These are phyloP conservation scores for Pasiphila rectangulata DNA, from an alignment of 2,888 invertebrate species.

Conservation along the genomic window DNA sequence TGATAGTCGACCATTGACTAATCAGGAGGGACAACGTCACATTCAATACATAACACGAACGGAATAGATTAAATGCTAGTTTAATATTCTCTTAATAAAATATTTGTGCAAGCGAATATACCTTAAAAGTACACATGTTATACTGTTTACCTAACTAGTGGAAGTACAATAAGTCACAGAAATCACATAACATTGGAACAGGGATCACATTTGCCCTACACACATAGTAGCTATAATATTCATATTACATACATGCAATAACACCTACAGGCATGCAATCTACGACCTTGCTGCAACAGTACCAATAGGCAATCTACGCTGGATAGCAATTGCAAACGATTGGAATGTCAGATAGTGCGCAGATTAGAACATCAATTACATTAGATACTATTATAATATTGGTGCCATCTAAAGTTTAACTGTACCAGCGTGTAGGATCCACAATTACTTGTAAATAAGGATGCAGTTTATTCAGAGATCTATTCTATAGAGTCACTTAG, in stretches of 20 bases:
- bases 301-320: not conserved
- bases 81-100: slow-evolving; percentile 1
- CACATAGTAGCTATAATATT: slow-evolving; percentile 3
- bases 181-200: slow-evolving; percentile 28
- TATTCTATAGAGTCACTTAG: too few species aligned
- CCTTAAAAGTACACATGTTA: slow-evolving; percentile 12
- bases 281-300: not conserved
- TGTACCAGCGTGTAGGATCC: slow-evolving; percentile 8
- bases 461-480: not conserved
- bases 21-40: too few species aligned
- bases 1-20: too few species aligned
- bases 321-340: too few species aligned
- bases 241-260: not conserved
- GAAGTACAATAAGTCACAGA: slow-evolving; percentile 29
- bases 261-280: not conserved
- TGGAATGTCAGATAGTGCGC: too few species aligned
- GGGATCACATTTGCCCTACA: slow-evolving; percentile 24
- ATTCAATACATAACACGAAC: too few species aligned
- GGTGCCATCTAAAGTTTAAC: not conserved
- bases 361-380: not conserved
- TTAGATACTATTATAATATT: not conserved
- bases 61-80: slow-evolving; percentile 25
- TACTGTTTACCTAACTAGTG: slow-evolving; percentile 14
- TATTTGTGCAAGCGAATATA: slow-evolving; percentile 9
- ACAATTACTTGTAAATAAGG: too few species aligned